These are phyloP conservation scores for Actenoides lindsayi DNA, from an alignment of 2,113 vertebrate genomes.

Conservation along the genomic window DNA sequence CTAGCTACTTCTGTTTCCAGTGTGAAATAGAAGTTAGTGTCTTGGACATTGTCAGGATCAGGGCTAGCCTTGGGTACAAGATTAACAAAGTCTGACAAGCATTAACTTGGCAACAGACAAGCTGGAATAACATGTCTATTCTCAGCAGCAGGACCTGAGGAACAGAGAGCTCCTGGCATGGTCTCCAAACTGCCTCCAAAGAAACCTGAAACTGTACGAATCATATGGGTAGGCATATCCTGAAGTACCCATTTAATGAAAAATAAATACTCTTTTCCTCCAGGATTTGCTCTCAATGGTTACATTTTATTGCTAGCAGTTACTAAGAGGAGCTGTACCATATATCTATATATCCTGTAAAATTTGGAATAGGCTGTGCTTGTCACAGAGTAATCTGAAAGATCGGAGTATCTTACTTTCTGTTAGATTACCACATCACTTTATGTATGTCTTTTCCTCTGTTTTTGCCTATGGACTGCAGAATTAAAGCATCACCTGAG, in stretches of 20 bases:
- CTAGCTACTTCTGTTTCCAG: not conserved
- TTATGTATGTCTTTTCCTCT: not conserved
- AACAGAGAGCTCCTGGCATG: not conserved
- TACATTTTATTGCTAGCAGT: conserved; percentile 18
- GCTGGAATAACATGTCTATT: not conserved
- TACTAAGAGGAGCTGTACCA: not conserved
- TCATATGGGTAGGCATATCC: not conserved
- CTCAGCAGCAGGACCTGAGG: not conserved
- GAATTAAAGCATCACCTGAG: not conserved
- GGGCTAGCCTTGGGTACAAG: not conserved
- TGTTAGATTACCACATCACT: not conserved
- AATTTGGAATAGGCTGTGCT: not conserved
- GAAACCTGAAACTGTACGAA: not conserved
- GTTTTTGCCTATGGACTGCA: not conserved
- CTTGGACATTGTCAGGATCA: not conserved
- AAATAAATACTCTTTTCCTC: conserved; percentile 42
- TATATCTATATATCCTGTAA: conserved; percentile 11
- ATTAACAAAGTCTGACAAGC: not conserved
- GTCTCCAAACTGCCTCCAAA: not conserved
- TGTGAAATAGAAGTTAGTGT: not conserved
- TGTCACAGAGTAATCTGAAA: not conserved
- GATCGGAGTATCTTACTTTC: not conserved
- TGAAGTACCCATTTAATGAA: conserved; percentile 39
- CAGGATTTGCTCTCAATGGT: not conserved
- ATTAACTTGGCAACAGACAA: not conserved